phyloP scores from a whole-genome alignment of 2,113 vertebrate genomes.

The Phoxinus phoxinus region DNA sequence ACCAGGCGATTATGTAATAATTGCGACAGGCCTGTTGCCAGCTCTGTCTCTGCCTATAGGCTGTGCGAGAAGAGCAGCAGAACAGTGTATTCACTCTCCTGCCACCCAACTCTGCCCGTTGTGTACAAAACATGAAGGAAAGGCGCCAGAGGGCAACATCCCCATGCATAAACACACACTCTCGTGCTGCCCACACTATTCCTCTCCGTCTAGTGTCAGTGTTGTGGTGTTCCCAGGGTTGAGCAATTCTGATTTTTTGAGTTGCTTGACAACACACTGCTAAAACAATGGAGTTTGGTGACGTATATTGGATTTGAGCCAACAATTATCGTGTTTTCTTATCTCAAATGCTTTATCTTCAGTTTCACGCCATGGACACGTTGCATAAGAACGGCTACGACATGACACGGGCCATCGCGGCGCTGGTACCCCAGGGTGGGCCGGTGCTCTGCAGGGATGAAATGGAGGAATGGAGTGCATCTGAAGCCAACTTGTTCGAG shows the following conservation, averaged over 20 bases:
- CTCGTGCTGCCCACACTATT: constrained; percentile 21
- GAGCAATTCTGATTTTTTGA: neutral
- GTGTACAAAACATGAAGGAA: constrained; percentile 71
- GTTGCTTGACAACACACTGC: neutral
- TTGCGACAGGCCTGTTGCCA: constrained; percentile 9
- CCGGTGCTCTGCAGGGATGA: constrained; percentile 96
- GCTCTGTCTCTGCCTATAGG: constrained; percentile 7
- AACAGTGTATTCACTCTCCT: constrained; percentile 59
- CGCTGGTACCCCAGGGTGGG: constrained; percentile 97
- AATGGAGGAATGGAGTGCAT: constrained; percentile 99
- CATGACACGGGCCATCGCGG: constrained; percentile 94
- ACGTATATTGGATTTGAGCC: neutral
- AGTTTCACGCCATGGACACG: constrained; percentile 99
- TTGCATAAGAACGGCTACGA: constrained; percentile 92
- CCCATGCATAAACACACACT: constrained; percentile 30
- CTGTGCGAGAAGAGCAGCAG: constrained; percentile 14
- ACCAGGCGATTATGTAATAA: constrained; percentile 7
- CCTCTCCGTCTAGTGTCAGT: neutral
- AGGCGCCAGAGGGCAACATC: constrained; percentile 38
- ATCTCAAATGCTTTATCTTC: neutral
- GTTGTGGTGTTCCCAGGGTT: neutral
- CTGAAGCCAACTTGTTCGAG: constrained; percentile 96
- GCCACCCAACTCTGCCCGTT: constrained; percentile 60
- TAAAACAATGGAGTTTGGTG: neutral
- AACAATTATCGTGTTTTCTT: neutral